Base-by-base conservation (phyloP, 2,888 invertebrate genomes). In the Strigamia crassipes region DNA sequence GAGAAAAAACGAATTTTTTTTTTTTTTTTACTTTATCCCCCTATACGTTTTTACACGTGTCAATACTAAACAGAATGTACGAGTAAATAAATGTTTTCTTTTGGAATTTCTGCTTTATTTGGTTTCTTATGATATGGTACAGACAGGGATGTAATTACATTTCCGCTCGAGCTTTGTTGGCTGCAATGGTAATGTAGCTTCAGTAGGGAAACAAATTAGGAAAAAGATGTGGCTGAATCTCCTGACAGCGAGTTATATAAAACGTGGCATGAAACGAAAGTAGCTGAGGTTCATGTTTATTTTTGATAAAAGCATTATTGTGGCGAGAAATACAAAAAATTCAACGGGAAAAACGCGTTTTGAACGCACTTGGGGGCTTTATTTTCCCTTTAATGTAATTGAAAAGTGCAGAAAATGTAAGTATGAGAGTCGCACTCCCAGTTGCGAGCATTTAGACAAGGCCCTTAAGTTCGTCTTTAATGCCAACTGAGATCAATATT, bases 391-490 rank as follows among this genome's bases (percentile, higher is more conserved):
- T 51, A 51, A n/a, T 51, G 15, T 51, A 51, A 51, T 51, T 51
- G 18, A 51, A n/a, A 51, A 51, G 51, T 4, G 51, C 51, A 6
- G 15, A 18, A 51, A n/a, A 9, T 18, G n/a, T n/a, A 1, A 3
- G 51, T n/a, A 18, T n/a, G 18, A 15, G 18, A 34, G 34, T 34
- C 34, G n/a, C 6, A 18, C 15, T n/a, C n/a, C n/a, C 51, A 46
- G 2, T 51, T 5, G 13, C 51, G n/a, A 46, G 10, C 15, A 46
- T 46, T 34, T 46, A 46, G 42, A 51, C 51, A 51, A 51, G 51
- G 18, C 51, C 51, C 51, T 51, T 51, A 51, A 51, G 51, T 51
- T 51, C 51, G 51, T 51, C 51, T 51, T 51, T 51, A 51, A 51
- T 51, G 18, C 51, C 51, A 51, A 51, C 51, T 51, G 51, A 51